Conservation (phyloP, 2,797 vertebrate species). For the Potorous gilbertii region DNA sequence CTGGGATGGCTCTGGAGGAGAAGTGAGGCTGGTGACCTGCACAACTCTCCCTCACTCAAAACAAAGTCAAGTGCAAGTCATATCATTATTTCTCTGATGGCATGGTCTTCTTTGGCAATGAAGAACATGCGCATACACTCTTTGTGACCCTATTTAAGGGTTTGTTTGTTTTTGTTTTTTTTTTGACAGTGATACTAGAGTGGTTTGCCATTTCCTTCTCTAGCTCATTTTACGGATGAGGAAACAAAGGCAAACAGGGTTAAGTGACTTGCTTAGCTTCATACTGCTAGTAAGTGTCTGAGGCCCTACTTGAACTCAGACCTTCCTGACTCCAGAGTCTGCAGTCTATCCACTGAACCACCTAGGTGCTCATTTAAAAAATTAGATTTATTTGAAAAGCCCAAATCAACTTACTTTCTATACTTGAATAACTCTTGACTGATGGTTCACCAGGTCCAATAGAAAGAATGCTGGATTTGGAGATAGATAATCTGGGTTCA, state of each 20-base stretch:
- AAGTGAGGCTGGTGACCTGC: no score
- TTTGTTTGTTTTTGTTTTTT: not conserved
- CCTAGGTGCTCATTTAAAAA: not conserved
- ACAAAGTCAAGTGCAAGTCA: no score
- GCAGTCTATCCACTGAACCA: not conserved
- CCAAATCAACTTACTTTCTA: not conserved
- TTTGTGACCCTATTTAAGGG: not conserved
- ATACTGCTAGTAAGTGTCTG: not conserved
- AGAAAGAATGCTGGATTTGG: not conserved
- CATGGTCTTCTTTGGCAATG: no score
- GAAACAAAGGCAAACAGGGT: not conserved
- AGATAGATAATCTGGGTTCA: not conserved
- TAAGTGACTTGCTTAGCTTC: not conserved
- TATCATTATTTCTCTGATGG: no score
- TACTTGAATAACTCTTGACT: not conserved
- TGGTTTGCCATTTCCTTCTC: not conserved
- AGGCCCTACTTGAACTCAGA: not conserved
- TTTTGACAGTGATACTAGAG: not conserved
- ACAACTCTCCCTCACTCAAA: no score
- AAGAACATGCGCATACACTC: no score
- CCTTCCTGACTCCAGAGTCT: not conserved
- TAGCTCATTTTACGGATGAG: slow-evolving; percentile 16
- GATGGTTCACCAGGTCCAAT: not conserved
- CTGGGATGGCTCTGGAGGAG: no score
- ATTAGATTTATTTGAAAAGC: not conserved